A percentile compares a stretch with the other conserved stretches of the same genome.
These are phyloP conservation scores for Brachynemurus nebulosus DNA, from an alignment of 2,888 invertebrate genomes.

Conservation along the genomic window DNA sequence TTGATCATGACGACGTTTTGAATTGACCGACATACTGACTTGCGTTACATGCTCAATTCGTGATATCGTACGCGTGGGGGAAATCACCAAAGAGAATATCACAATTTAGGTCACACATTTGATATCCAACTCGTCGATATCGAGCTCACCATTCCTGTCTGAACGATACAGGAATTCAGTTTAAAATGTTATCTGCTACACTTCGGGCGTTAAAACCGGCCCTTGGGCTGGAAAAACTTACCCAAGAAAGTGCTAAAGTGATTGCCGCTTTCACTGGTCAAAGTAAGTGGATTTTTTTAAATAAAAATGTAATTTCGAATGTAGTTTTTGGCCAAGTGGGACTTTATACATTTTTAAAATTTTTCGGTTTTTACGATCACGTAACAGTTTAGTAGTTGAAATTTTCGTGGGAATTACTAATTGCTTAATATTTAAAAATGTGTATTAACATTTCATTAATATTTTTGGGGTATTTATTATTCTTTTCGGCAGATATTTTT, in stretches of 20 bases:
- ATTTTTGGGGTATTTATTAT: too few species aligned
- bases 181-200: conserved; percentile 8
- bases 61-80: too few species aligned
- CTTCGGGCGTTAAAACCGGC: conserved; percentile 13
- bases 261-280: conserved; percentile 30
- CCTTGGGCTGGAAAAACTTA: conserved; percentile 36
- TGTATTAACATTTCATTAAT: too few species aligned
- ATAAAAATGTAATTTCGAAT: too few species aligned
- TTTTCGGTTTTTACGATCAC: too few species aligned
- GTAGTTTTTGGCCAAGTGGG: neutral
- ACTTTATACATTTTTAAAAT: neutral
- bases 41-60: too few species aligned
- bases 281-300: conserved; percentile 26
- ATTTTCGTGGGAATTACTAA: too few species aligned
- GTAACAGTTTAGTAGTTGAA: conserved; percentile 3
- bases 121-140: neutral
- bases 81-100: neutral
- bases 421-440: too few species aligned
- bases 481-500: too few species aligned
- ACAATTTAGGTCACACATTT: conserved; percentile 1
- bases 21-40: too few species aligned
- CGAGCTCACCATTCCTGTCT: neutral
- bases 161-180: neutral
- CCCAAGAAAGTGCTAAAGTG: conserved; percentile 43
- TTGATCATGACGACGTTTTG: too few species aligned